Conservation (phyloP, 2,113 vertebrate genomes). For the Atherinomorus stipes region DNA sequence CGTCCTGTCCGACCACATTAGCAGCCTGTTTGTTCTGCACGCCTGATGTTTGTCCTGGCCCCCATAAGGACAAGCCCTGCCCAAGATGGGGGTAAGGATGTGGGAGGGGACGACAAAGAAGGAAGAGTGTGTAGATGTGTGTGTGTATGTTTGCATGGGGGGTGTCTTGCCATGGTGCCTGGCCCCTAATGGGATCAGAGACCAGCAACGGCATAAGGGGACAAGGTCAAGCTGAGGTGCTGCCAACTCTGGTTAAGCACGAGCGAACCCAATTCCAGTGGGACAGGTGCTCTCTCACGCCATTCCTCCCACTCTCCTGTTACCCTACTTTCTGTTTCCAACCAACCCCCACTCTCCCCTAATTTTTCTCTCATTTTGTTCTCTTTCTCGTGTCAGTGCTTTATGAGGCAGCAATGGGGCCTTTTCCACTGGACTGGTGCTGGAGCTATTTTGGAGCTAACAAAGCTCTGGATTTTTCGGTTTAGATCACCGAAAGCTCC, state of each 20-base stretch:
- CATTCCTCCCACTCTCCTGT: constrained; percentile 60
- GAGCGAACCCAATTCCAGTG: constrained; percentile 52
- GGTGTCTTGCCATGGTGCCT: constrained; percentile 66
- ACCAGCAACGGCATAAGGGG: constrained; percentile 62
- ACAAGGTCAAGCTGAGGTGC: constrained; percentile 77
- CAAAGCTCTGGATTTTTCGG: too few relatives aligned
- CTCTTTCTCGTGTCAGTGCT: background rate
- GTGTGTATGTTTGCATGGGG: constrained; percentile 16
- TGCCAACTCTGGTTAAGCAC: constrained; percentile 80
- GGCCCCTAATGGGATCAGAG: constrained; percentile 79
- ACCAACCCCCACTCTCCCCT: constrained; percentile 21
- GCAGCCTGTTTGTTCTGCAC: constrained; percentile 66
- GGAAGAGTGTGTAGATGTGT: constrained; percentile 21
- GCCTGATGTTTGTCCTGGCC: constrained; percentile 68
- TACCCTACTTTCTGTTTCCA: constrained; percentile 42
- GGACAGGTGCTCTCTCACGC: constrained; percentile 81
- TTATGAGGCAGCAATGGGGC: background rate
- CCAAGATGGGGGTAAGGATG: constrained; percentile 40
- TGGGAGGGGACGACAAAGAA: constrained; percentile 27
- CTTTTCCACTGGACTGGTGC: too few relatives aligned
- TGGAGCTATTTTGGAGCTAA: too few relatives aligned
- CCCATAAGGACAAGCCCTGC: constrained; percentile 45
- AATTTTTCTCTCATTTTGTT: constrained; percentile 46
- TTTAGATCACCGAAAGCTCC: too few relatives aligned
- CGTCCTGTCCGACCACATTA: constrained; percentile 72